Conservation (phyloP, 1,140 invertebrate species). For the Gonioctena quinquepunctata region DNA sequence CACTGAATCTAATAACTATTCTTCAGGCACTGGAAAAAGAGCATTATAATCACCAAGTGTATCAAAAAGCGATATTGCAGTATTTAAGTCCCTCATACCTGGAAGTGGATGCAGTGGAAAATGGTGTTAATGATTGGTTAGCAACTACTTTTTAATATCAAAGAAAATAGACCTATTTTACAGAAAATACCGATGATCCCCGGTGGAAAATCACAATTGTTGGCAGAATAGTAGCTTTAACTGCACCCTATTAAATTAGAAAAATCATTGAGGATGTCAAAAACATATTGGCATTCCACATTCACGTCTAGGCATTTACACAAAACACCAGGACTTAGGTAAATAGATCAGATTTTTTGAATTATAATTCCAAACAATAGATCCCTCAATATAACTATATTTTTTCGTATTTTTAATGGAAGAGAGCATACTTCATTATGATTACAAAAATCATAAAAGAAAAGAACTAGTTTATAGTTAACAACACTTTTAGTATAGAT, state of each 20-base stretch:
- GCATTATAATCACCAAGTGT: conserved; percentile 79
- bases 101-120: conserved; percentile 82
- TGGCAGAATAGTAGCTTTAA: conserved; percentile 64
- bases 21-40: conserved; percentile 73
- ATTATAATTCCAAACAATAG: no score
- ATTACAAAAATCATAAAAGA: no score
- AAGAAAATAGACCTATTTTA: conserved; percentile 60
- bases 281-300: conserved; percentile 67
- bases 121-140: conserved; percentile 93
- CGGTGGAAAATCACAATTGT: conserved; percentile 62
- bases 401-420: no score
- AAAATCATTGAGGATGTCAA: conserved; percentile 72
- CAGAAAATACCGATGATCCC: conserved; percentile 34
- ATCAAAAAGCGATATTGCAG: conserved; percentile 83
- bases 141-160: conserved; percentile 67
- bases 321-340: conserved; percentile 59
- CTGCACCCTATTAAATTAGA: conserved; percentile 60
- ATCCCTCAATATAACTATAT: no score
- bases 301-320: conserved; percentile 75
- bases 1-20: conserved; percentile 24
- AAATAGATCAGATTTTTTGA: conserved; percentile 38
- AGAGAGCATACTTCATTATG: no score
- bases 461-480: no score
- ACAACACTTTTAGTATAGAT: no score
- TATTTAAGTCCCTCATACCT: conserved; percentile 92